Evolutionary conservation across 30 jellyfish, hydroid and myxozoan species (phyloP).

Genomic region (Sanderia malayensis): DNA sequence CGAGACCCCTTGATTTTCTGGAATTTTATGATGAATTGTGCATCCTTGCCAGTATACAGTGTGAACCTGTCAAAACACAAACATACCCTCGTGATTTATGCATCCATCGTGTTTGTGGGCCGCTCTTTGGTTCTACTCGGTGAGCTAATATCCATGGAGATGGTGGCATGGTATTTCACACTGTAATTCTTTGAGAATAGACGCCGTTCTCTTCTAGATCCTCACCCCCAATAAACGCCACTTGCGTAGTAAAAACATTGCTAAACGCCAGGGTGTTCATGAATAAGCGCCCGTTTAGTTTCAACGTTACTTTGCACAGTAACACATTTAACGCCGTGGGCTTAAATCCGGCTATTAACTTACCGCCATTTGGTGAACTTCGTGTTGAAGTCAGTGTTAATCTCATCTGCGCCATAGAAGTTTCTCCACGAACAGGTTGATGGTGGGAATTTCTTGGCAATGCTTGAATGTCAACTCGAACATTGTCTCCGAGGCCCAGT

Average conservation of each 20-base stretch:
- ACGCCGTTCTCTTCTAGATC: too few relatives aligned
- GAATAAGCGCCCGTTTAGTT: too few relatives aligned
- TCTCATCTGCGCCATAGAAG: conserved; percentile 51
- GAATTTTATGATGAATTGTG: conserved; percentile 26
- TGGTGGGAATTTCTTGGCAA: conserved; percentile 46
- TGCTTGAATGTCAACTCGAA: conserved; percentile 48
- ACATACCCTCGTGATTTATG: too few relatives aligned
- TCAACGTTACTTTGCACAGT: not conserved
- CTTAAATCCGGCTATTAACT: not conserved
- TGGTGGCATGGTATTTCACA: too few relatives aligned
- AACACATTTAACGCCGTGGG: not conserved
- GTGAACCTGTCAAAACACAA: too few relatives aligned
- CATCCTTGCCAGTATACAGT: conserved; percentile 44
- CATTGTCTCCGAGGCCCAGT: conserved; percentile 59
- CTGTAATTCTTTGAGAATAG: not conserved
- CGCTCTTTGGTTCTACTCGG: too few relatives aligned
- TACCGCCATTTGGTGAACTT: conserved; percentile 17
- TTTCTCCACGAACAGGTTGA: conserved; percentile 41
- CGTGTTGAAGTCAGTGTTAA: conserved; percentile 50
- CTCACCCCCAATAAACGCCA: too few relatives aligned
- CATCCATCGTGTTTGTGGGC: too few relatives aligned
- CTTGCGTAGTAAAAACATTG: too few relatives aligned
- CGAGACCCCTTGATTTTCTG: conserved; percentile 15
- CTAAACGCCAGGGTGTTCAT: too few relatives aligned
- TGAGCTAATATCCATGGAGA: too few relatives aligned